A percentile compares a stretch with the other conserved stretches of the same genome.
phyloP scores from a whole-genome alignment of 1,140 invertebrate genomes.

The Cotesia typhae region DNA sequence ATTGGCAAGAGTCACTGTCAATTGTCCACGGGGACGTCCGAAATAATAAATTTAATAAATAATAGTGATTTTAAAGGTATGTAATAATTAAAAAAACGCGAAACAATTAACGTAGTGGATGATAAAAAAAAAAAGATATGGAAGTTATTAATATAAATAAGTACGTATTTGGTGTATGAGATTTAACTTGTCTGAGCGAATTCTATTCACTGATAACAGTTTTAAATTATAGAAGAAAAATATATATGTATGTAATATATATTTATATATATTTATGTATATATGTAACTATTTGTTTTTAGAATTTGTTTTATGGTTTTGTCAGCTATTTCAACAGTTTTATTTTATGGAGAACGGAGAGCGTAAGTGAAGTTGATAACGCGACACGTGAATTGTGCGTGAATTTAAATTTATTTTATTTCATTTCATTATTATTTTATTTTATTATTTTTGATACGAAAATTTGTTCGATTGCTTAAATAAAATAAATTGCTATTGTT shows the following conservation, averaged over 20 bases:
- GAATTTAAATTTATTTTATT: not conserved
- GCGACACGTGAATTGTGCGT: slow-evolving; percentile 13
- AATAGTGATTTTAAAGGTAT: not conserved
- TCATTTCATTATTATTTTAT: no score
- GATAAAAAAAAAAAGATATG: slow-evolving; percentile 13
- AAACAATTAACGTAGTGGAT: slow-evolving; percentile 3
- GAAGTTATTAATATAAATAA: slow-evolving; percentile 11
- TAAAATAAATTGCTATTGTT: no score
- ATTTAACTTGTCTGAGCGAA: slow-evolving; percentile 18
- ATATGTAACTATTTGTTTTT: slow-evolving; percentile 27
- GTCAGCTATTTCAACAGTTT: not conserved
- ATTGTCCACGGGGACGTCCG: slow-evolving; percentile 23
- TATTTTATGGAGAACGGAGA: slow-evolving; percentile 5
- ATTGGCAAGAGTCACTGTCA: slow-evolving; percentile 33
- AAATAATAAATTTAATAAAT: slow-evolving; percentile 1
- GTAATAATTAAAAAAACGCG: not conserved
- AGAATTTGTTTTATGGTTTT: slow-evolving; percentile 1
- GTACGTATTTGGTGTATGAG: slow-evolving; percentile 32
- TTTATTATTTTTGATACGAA: no score
- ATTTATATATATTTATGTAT: slow-evolving; percentile 25
- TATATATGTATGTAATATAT: slow-evolving; percentile 16
- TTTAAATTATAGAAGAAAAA: slow-evolving; percentile 13
- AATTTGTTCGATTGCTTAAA: no score
- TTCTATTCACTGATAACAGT: slow-evolving; percentile 6
- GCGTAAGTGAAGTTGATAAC: slow-evolving; percentile 6